Conservation (phyloP, 2,113 vertebrate genomes). For the Pogona vitticeps region DNA sequence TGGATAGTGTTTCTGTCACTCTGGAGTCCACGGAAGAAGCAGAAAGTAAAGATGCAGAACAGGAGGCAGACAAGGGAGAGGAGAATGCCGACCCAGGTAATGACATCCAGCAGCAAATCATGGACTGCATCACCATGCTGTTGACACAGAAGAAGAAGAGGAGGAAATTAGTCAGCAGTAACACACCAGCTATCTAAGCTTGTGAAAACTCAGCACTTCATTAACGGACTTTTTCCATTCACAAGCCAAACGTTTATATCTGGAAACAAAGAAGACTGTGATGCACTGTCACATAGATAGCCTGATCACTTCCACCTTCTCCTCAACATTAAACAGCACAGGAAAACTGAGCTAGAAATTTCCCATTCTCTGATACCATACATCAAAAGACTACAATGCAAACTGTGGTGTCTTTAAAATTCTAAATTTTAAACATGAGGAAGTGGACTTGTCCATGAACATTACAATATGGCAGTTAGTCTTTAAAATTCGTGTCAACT, state of each 20-base stretch:
- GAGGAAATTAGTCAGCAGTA: not conserved
- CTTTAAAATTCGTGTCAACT: no score
- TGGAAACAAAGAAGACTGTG: not conserved
- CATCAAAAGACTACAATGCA: not conserved
- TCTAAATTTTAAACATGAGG: no score
- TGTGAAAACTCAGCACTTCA: not conserved
- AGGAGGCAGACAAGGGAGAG: conserved; percentile 97
- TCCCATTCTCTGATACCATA: not conserved
- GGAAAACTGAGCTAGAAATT: not conserved
- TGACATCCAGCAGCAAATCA: conserved; percentile 93
- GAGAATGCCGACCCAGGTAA: conserved; percentile 98
- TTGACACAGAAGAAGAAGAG: conserved; percentile 49
- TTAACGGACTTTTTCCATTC: not conserved
- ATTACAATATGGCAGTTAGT: no score
- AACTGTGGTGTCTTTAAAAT: no score
- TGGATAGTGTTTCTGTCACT: conserved; percentile 98
- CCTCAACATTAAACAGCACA: no score
- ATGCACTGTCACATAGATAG: not conserved
- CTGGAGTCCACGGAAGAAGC: conserved; percentile 97
- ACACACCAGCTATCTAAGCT: not conserved
- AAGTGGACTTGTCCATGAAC: no score
- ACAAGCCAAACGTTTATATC: not conserved
- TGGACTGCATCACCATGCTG: conserved; percentile 91
- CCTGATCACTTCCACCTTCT: no score
- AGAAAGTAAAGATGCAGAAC: conserved; percentile 99